Percentiles rank a stretch among this genome's conserved stretches.
Conservation (phyloP, 2,797 vertebrate genomes). For the Gallinago solitaria region DNA sequence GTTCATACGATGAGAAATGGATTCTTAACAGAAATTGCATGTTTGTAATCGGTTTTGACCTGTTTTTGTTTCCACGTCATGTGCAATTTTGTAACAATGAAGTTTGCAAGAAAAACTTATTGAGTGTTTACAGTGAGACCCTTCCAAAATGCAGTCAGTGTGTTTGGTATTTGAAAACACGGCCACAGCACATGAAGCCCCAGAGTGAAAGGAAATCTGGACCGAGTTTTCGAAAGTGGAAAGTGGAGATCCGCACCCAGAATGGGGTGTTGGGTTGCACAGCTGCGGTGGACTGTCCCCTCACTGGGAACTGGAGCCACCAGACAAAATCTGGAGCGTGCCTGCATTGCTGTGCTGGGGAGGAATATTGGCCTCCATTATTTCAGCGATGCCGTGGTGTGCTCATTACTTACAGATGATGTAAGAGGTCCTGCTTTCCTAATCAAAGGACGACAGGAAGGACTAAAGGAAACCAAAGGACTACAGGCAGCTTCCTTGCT, state of each 20-base stretch:
- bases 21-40: slow-evolving; percentile 52
- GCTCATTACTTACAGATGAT: background rate
- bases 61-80: slow-evolving; percentile 39
- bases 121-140: slow-evolving; percentile 20
- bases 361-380: background rate
- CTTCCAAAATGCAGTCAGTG: slow-evolving; percentile 30
- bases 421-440: background rate
- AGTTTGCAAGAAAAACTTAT: background rate
- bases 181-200: background rate
- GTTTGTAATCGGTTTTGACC: slow-evolving; percentile 40
- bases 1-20: slow-evolving; percentile 1
- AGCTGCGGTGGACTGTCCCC: background rate
- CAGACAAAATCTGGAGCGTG: background rate
- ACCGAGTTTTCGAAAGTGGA: slow-evolving; percentile 34
- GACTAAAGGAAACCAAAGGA: background rate
- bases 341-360: background rate
- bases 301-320: background rate
- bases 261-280: slow-evolving; percentile 3
- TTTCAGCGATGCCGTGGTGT: background rate
- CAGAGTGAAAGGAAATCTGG: slow-evolving; percentile 45
- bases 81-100: slow-evolving; percentile 31
- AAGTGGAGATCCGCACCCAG: background rate
- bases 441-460: background rate
- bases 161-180: slow-evolving; percentile 44
- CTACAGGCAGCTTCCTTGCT: background rate